Base-by-base conservation (phyloP, 2,113 vertebrate genomes). In the Tychaedon coryphoeus region DNA sequence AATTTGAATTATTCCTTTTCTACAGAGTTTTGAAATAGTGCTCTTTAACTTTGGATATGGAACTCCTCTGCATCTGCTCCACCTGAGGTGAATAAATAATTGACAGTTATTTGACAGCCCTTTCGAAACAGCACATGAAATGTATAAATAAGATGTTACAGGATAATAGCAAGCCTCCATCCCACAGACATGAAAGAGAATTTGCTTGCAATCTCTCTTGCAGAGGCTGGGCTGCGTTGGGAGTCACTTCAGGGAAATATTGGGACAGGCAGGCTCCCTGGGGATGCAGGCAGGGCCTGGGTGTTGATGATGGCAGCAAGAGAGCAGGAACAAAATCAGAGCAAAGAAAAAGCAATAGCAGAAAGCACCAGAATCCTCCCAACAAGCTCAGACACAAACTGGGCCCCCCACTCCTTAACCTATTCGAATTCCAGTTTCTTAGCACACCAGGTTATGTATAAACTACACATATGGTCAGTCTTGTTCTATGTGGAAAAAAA, bases 41-140 rank as follows among this genome's bases (percentile, higher is more conserved):
- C 54, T 83, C 78, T 88, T 94, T 70, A 94, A 53, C 71, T 93
- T 70, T 34, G 47, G 58, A n/a, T 76, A 5, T 26, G 51, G 89
- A 91, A 66, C 53, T 92, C 33, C 50, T 90, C 89, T 57, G 76
- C 77, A 42, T 61, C 80, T 90, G 58, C 70, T 91, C 64, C 78
- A 70, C 67, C 58, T 90, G 90, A 88, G 64, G 70, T 58, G 85
- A 95, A 96, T 94, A 95, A 95, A 88, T 86, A 91, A 92, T 48
- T 93, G 94, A 23, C 90, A 94, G 75, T n/a, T 62, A 36, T 61
- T 75, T 90, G 90, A 90, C 71, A 95, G 62, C 29, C 66, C 72
- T 91, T 91, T 90, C 75, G 74, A 90, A 86, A 47, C n/a, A 70
- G 71, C 33, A 33, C 50, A 42, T 8, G 9, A 70, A 88, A 76